These are phyloP conservation scores for Anguilla megastoma DNA, from an alignment of 2,797 vertebrate genomes.

Conservation along the genomic window DNA sequence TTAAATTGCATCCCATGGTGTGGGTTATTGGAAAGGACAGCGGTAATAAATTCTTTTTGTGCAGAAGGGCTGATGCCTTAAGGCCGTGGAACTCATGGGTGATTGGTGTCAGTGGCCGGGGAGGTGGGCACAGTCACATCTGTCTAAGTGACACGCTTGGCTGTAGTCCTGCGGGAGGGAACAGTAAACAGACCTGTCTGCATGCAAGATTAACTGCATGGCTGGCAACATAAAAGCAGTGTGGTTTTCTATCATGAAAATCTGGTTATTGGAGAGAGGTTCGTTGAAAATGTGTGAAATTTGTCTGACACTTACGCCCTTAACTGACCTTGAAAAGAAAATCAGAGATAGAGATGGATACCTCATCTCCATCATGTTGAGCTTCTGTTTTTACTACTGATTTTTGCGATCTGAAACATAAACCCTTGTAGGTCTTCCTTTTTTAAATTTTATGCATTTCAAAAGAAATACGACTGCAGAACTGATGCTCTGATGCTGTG, in stretches of 20 bases:
- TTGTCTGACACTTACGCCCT: background rate
- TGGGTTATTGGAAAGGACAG: conserved; percentile 4
- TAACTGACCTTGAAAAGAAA: background rate
- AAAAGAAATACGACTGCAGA: background rate
- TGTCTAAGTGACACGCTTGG: background rate
- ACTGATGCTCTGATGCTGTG: background rate
- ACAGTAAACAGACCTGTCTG: background rate
- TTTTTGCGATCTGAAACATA: background rate
- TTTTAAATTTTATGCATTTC: background rate
- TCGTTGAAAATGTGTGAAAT: background rate
- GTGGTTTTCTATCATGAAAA: background rate
- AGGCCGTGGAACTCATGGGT: background rate
- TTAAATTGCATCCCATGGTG: background rate
- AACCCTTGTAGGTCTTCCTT: background rate
- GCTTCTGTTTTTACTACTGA: background rate
- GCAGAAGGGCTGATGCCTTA: background rate
- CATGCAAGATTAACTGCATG: background rate
- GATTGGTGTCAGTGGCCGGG: background rate
- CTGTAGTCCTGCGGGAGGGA: background rate
- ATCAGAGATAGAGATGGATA: background rate
- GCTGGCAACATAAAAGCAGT: background rate
- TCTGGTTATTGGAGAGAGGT: background rate
- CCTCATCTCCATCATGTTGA: background rate
- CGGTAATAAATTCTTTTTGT: background rate
- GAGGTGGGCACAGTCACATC: background rate